phyloP scores from a whole-genome alignment of 1,140 invertebrate genomes.

The Macrocentrus cingulum region DNA sequence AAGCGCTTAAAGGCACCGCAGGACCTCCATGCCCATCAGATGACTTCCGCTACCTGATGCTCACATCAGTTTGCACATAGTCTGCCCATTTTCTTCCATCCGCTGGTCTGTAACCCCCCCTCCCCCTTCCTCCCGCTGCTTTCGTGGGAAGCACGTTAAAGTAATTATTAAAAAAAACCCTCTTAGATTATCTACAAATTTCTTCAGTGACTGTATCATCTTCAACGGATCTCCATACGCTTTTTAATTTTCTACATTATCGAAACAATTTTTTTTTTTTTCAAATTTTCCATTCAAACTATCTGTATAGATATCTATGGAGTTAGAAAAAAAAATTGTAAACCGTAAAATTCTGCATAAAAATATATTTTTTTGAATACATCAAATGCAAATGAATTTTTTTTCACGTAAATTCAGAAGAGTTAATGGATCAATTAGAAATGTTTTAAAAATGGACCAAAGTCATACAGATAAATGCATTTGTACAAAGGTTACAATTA shows the following conservation, averaged over 20 bases:
- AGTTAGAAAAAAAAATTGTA: too few relatives aligned
- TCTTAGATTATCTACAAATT: slow-evolving; percentile 52
- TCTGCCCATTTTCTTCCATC: slow-evolving; percentile 37
- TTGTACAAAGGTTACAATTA: neutral
- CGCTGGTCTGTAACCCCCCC: slow-evolving; percentile 43
- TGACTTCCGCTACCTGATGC: slow-evolving; percentile 56
- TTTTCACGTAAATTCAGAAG: neutral
- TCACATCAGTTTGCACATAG: slow-evolving; percentile 37
- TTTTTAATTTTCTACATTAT: too few relatives aligned
- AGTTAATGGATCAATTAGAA: slow-evolving; percentile 7
- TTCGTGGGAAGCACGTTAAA: slow-evolving; percentile 58
- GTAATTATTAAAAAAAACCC: slow-evolving; percentile 53
- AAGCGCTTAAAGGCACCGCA: slow-evolving; percentile 41
- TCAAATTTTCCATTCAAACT: too few relatives aligned
- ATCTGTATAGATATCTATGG: too few relatives aligned
- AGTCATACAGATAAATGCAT: slow-evolving; percentile 6
- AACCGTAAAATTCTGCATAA: too few relatives aligned
- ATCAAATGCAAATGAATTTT: neutral
- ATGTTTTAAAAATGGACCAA: slow-evolving; percentile 1
- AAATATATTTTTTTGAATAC: too few relatives aligned
- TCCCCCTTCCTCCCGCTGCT: slow-evolving; percentile 31
- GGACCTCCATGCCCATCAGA: slow-evolving; percentile 37
- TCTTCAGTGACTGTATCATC: too few relatives aligned
- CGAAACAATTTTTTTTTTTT: too few relatives aligned
- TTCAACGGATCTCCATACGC: too few relatives aligned